These are phyloP conservation scores for Lypha dubia DNA, from an alignment of 2,888 invertebrate species.

Conservation along the genomic window DNA sequence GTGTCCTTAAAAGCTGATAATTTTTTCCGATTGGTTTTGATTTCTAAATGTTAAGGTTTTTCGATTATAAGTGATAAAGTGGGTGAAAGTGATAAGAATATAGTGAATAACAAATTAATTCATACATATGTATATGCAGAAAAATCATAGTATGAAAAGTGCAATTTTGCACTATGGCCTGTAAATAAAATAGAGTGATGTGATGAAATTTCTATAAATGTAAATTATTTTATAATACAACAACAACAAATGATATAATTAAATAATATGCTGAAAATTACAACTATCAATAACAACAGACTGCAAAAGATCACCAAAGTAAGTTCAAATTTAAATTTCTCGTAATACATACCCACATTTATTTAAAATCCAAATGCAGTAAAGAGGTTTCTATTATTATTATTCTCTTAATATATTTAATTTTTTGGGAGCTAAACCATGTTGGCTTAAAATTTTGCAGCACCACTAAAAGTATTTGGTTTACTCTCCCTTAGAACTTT, in stretches of 20 bases:
- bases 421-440: no score
- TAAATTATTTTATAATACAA: neutral
- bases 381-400: no score
- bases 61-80: no score
- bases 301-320: no score
- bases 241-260: neutral
- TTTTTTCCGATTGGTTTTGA: no score
- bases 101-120: no score
- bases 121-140: neutral
- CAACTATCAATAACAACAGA: no score
- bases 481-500: neutral
- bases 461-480: neutral
- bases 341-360: no score
- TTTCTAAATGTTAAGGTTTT: no score
- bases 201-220: neutral
- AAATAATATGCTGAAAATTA: neutral
- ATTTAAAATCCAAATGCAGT: neutral
- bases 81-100: no score
- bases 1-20: neutral
- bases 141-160: neutral
- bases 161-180: conserved; percentile 17
- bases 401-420: no score
- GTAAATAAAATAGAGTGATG: neutral
- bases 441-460: neutral
- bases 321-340: no score